Evolutionary conservation across 2,113 vertebrate genomes (phyloP), one percentile per base, ranked within the genome.

Genomic region (Cheilinus undulatus): DNA sequence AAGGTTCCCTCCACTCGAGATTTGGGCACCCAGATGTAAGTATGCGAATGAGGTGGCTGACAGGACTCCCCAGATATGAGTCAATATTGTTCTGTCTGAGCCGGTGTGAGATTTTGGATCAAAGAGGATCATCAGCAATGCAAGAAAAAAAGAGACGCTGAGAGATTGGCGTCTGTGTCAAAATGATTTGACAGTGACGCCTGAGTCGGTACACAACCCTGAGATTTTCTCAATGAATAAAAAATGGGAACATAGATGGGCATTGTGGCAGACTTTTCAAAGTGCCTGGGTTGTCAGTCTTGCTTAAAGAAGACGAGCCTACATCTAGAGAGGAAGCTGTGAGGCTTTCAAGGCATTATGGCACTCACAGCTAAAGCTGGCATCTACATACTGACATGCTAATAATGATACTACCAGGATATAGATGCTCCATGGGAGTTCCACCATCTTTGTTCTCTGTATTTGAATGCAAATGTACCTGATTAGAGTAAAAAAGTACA

Each of bases 61-160:
- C 84, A 84, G 77, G 87, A 69, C 82, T 67, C 79, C 84, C 82
- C 65, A 81, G 82, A 69, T 79, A 68, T 40, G 60, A 59, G 80
- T 83, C 79, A 80, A 73, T 85, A 76, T 82, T 84, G 69, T 85
- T 71, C 56, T 11, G 60, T 75, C 50, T 72, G 46, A 71, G 57
- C 78, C 62, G 34, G 68, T 69, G 34, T 70, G 59, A 63, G 48
- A 49, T 43, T 63, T 59, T 42, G 51, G 72, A 82, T 74, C 72
- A 65, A 81, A 80, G 48, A 51, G 48, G 67, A 71, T 72, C 69
- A 73, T 69, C 45, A 50, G 23, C 0, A 15, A 68, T 52, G 54
- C 63, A 69, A 84, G 78, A 69, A 46, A 10, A 22, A 34, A 34
- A 34, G 11, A 34, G 65, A 24, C 48, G 9, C 65, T 72, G 45